Base-by-base conservation (phyloP, 2,888 invertebrate genomes). In the Aporophyla lueneburgensis region DNA sequence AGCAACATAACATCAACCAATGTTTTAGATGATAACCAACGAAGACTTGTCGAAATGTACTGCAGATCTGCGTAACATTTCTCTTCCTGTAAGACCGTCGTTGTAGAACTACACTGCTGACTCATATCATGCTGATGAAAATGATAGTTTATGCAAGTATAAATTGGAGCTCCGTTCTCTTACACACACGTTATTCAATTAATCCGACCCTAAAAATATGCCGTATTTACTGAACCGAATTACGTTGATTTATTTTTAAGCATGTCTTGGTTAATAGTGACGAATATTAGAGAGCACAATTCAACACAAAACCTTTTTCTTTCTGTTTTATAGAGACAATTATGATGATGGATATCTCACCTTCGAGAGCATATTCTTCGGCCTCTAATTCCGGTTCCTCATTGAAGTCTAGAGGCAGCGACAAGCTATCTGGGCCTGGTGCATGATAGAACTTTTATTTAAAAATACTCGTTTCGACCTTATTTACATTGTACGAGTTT, bases 311-410 rank as follows among this genome's bases (percentile, higher is more conserved):
- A 24, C 53, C 5, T 7, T 27, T n/a, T 67, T 65, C 33, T 51
- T 53, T 67, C 19, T 46, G 10, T 58, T n/a, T 24, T 69, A 78
- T 40, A 43, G 63, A 63, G 43, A 71, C 62, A 61, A 33, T 33
- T 33, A 33, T 33, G 33, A 81, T 80, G 83, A 83, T 24, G 75
- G 33, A n/a, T 71, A 53, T 73, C 76, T 80, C 80, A 82, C 77
- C 63, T 66, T 61, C 61, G 24, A 56, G 43, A 62, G 75, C 81
- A 82, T 86, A 86, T 0, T 87, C 83, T 0, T 84, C 87, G 10
- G 74, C 12, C 7, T 53, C 71, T 46, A 72, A 7, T 61, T 86
- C 87, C 10, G 77, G 80, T 54, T 83, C 83, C 66, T 69, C 70
- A 54, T 68, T 1, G 66, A 69, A n/a, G 68, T 78, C 74, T 24